Percentiles rank a stretch among this genome's conserved stretches.
phyloP scores from a whole-genome alignment of 2,113 vertebrate genomes.

The Rhineura floridana region DNA sequence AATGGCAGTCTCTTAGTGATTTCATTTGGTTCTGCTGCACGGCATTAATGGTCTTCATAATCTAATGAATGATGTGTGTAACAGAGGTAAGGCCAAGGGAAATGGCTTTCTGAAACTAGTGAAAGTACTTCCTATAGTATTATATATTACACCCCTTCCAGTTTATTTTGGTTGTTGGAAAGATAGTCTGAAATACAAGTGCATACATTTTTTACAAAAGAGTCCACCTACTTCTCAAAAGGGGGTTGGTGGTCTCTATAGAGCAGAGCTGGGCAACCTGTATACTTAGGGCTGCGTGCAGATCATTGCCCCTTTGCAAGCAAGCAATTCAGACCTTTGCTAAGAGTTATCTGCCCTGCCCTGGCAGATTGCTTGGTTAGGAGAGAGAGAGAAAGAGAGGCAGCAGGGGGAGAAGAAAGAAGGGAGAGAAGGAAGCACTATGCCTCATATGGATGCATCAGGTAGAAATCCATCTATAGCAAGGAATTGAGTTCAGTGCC shows the following conservation, averaged over 20 bases:
- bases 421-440: too few species aligned
- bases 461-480: too few species aligned
- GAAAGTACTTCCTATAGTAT: constrained; percentile 52
- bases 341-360: not conserved
- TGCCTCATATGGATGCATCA: too few species aligned
- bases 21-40: constrained; percentile 88
- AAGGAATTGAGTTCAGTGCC: too few species aligned
- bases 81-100: constrained; percentile 80
- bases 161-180: constrained; percentile 34
- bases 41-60: constrained; percentile 94
- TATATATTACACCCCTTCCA: constrained; percentile 20
- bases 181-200: constrained; percentile 38
- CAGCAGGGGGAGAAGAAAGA: too few species aligned
- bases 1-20: constrained; percentile 85
- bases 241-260: not conserved
- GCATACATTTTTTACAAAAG: not conserved
- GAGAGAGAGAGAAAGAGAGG: too few species aligned
- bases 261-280: not conserved
- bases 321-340: not conserved
- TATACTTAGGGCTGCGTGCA: too few species aligned
- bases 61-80: constrained; percentile 93
- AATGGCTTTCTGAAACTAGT: constrained; percentile 69
- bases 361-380: not conserved
- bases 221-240: not conserved
- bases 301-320: not conserved